These are phyloP conservation scores for Petromus typicus DNA, from an alignment of 2,113 vertebrate genomes.

Conservation along the genomic window DNA sequence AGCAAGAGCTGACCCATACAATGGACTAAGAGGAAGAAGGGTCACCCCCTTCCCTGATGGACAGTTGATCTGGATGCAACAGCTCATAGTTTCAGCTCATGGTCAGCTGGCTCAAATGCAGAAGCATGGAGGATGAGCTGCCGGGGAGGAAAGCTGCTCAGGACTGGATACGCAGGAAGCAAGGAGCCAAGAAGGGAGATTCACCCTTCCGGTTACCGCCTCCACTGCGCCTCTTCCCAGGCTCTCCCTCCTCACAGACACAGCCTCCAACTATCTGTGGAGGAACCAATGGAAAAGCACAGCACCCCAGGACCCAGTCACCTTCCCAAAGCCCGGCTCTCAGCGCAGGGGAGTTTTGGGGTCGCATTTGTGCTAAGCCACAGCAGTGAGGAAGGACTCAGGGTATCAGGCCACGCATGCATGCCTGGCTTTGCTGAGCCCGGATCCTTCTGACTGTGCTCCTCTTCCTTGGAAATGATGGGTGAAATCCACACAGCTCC, in stretches of 20 bases:
- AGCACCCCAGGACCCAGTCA: background rate
- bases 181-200: background rate
- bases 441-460: too few relatives aligned
- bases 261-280: background rate
- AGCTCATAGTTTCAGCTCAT: accelerated
- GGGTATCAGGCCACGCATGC: too few relatives aligned
- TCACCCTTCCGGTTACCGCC: background rate
- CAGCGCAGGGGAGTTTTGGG: background rate
- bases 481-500: too few relatives aligned
- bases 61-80: accelerated
- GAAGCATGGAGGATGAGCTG: background rate
- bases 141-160: background rate
- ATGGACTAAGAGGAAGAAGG: background rate
- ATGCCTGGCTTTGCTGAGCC: too few relatives aligned
- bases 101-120: background rate
- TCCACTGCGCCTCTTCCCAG: background rate
- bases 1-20: background rate
- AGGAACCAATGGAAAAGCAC: background rate
- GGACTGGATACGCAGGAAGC: background rate
- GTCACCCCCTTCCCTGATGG: accelerated
- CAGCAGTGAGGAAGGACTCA: too few relatives aligned
- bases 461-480: too few relatives aligned
- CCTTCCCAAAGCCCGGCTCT: background rate
- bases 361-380: too few relatives aligned
- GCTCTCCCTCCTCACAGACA: background rate